A percentile compares a stretch with the other conserved stretches of the same genome.
phyloP scores from a whole-genome alignment of 2,888 invertebrate species.

The Laspeyria flexula region DNA sequence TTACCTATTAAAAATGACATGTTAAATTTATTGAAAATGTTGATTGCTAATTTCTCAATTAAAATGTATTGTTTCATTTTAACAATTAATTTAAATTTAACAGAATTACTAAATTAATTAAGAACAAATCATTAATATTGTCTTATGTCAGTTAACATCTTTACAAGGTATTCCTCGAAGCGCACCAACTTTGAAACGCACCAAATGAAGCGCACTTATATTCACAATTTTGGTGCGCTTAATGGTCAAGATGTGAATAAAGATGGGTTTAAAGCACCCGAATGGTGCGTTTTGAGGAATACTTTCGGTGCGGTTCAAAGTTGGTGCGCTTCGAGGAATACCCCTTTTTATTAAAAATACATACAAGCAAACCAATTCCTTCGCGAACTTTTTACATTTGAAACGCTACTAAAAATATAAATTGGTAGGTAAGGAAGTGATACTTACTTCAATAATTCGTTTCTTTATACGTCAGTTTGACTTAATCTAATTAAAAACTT shows the following conservation, averaged over 20 bases:
- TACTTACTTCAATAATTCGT: slow-evolving; percentile 72
- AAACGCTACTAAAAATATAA: slow-evolving; percentile 10
- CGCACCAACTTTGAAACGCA: too few relatives aligned
- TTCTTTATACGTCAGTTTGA: slow-evolving; percentile 62
- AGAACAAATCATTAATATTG: slow-evolving; percentile 6
- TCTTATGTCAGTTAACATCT: slow-evolving; percentile 13
- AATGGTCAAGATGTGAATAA: too few relatives aligned
- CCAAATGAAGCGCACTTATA: too few relatives aligned
- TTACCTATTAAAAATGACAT: slow-evolving; percentile 1
- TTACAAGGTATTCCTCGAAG: too few relatives aligned
- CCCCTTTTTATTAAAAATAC: too few relatives aligned
- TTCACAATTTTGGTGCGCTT: too few relatives aligned
- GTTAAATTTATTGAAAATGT: background rate
- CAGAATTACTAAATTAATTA: background rate
- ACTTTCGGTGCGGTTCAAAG: too few relatives aligned
- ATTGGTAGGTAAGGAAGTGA: slow-evolving; percentile 16
- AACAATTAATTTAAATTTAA: too few relatives aligned
- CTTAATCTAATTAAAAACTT: slow-evolving; percentile 45
- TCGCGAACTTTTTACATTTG: slow-evolving; percentile 8
- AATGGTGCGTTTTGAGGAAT: too few relatives aligned
- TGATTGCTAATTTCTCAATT: background rate
- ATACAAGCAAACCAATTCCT: background rate
- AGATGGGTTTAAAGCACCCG: too few relatives aligned
- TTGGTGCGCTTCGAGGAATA: too few relatives aligned
- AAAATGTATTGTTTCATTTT: too few relatives aligned